Conservation (phyloP, 2,113 vertebrate genomes). For the Onychorhynchus coronatus region DNA sequence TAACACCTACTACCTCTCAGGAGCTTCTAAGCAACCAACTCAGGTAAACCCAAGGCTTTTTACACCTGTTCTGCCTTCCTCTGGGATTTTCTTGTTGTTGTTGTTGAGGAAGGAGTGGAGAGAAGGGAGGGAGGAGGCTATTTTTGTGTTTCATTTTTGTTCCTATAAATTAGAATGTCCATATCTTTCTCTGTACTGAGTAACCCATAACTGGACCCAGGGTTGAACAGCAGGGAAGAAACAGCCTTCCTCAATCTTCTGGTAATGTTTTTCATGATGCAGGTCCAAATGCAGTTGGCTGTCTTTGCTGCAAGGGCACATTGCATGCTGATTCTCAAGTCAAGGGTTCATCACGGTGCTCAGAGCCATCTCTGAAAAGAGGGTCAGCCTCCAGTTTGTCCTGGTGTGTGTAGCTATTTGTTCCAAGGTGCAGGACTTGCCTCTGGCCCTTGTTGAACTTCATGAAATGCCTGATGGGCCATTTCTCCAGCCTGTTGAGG, state of each 20-base stretch:
- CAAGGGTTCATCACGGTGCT: background rate
- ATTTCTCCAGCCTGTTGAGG: background rate
- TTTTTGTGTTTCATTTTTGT: background rate
- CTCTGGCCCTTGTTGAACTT: background rate
- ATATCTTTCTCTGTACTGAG: background rate
- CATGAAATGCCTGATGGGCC: background rate
- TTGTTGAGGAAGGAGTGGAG: fast-evolving
- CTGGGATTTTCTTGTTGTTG: background rate
- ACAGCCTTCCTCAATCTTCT: background rate
- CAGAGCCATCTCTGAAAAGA: background rate
- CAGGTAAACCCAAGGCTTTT: background rate
- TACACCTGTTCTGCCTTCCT: background rate
- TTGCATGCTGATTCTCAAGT: background rate
- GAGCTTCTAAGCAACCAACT: background rate
- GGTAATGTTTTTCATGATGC: background rate
- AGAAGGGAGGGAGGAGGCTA: background rate
- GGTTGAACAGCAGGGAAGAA: background rate
- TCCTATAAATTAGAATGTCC: background rate
- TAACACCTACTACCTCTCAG: background rate
- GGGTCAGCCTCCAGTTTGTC: background rate
- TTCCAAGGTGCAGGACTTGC: background rate
- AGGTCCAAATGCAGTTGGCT: background rate
- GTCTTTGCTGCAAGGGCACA: background rate
- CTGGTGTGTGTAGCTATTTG: background rate
- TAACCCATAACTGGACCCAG: background rate